These are phyloP conservation scores for Pandemis heparana DNA, from an alignment of 2,888 invertebrate genomes.

Conservation along the genomic window DNA sequence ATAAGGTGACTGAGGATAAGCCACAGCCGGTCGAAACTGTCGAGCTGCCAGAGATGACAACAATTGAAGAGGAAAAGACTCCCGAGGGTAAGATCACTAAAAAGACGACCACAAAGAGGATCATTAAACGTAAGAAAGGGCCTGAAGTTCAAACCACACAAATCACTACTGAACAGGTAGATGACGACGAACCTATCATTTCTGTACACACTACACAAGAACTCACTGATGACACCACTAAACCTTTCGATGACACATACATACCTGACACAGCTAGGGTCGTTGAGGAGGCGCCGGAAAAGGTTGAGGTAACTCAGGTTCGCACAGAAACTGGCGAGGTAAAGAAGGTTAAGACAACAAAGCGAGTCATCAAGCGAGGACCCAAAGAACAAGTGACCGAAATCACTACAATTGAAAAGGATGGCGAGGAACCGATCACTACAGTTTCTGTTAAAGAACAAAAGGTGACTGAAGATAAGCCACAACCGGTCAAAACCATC, in stretches of 20 bases:
- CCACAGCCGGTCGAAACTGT: constrained; percentile 44
- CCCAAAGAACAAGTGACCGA: constrained; percentile 47
- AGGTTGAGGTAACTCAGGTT: constrained; percentile 48
- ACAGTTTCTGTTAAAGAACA: neutral
- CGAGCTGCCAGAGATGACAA: constrained; percentile 63
- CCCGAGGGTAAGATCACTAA: constrained; percentile 5
- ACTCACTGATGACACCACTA: constrained; percentile 49
- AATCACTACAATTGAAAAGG: constrained; percentile 47
- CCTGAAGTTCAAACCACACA: constrained; percentile 60
- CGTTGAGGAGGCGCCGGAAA: constrained; percentile 30
- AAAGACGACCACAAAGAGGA: constrained; percentile 46
- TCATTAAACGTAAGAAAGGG: constrained; percentile 55
- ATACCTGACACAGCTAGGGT: constrained; percentile 42
- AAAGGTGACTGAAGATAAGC: neutral
- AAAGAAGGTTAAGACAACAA: constrained; percentile 58
- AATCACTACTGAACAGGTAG: constrained; percentile 60
- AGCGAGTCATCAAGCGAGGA: constrained; percentile 55
- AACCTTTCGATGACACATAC: constrained; percentile 43
- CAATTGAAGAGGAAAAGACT: constrained; percentile 2
- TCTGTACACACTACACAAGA: constrained; percentile 64
- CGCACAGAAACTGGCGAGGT: constrained; percentile 50
- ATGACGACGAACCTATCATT: constrained; percentile 57
- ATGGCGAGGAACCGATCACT: constrained; percentile 51
- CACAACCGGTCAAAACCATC: constrained; percentile 14
- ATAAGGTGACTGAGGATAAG: constrained; percentile 45